A percentile compares a stretch with the other conserved stretches of the same genome.
phyloP scores from a whole-genome alignment of 2,888 invertebrate species.

The Cremastinae sp. region DNA sequence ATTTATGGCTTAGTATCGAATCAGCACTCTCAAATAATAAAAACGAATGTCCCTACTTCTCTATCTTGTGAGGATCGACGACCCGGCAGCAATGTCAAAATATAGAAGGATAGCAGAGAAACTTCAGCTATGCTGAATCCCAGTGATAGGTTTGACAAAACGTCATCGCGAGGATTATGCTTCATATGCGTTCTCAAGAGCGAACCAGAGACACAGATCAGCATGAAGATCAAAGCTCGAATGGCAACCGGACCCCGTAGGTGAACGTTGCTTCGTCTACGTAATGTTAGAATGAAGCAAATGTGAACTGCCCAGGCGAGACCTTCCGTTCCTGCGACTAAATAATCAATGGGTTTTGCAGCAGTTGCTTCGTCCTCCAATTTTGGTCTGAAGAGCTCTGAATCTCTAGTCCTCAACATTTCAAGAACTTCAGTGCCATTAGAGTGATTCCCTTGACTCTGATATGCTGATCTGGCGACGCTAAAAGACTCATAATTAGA shows the following conservation, averaged over 20 bases:
- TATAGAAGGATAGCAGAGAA: slow-evolving; percentile 86
- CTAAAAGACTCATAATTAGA: slow-evolving; percentile 62
- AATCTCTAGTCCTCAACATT: neutral
- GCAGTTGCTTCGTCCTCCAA: slow-evolving; percentile 80
- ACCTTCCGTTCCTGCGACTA: slow-evolving; percentile 86
- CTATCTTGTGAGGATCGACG: slow-evolving; percentile 80
- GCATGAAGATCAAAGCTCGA: slow-evolving; percentile 84
- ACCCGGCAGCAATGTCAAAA: slow-evolving; percentile 86
- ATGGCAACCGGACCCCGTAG: slow-evolving; percentile 88
- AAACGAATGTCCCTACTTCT: slow-evolving; percentile 83
- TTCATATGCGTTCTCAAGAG: slow-evolving; percentile 84
- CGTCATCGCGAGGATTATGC: slow-evolving; percentile 69
- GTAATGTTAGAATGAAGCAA: slow-evolving; percentile 86
- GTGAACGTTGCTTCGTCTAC: slow-evolving; percentile 84
- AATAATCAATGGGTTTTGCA: slow-evolving; percentile 85
- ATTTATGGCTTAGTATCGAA: too few species aligned
- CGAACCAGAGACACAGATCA: slow-evolving; percentile 84
- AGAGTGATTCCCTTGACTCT: slow-evolving; percentile 56
- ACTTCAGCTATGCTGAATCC: slow-evolving; percentile 84
- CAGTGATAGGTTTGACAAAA: slow-evolving; percentile 79
- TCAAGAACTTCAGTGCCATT: neutral
- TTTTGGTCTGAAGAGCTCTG: slow-evolving; percentile 13
- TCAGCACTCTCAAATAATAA: too few species aligned
- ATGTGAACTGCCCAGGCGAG: slow-evolving; percentile 92
- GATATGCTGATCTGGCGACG: slow-evolving; percentile 69